Base-by-base conservation (phyloP, 2,888 invertebrate genomes). In the Chymomyza caudatula region DNA sequence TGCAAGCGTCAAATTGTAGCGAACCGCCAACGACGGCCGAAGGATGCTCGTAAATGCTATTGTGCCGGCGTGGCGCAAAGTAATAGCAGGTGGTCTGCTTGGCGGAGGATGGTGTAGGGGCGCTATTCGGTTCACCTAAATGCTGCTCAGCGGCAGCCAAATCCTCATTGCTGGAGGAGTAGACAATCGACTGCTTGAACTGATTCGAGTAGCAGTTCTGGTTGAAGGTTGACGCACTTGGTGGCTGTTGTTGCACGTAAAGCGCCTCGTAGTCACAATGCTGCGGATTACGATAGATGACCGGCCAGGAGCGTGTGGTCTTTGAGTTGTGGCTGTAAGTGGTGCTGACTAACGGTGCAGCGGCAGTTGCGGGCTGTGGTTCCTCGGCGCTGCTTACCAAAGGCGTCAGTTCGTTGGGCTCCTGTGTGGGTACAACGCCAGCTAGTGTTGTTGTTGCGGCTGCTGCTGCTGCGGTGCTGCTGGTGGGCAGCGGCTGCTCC, bases 241-340 rank as follows among this genome's bases (percentile, higher is more conserved):
- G 58, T 43, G 67, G 59, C 3, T 64, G 58, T 37, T 79, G 71
- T 61, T 87, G 85, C 42, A 88, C 88, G 76, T 88, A 90, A 6
- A 90, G 79, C 5, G 89, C 88, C 74, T 90, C 90, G 86, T 90
- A 90, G 76, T 90, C 90, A 77, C 89, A 90, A 67, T 89, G 88
- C 69, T 90, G 89, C 0, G 89, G 89, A 85, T 90, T 90, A 52
- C 90, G 86, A 74, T 90, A 90, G 60, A 90, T 90, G n/a, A 90
- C 91, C 0, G 90, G 90, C 90, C 90, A 90, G 70, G 90, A 90
- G 54, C 90, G 89, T 3, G 90, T 90, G 37, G 90, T 90, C 71
- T 88, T 90, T 22, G 90, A 88, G 71, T 90, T 90, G 71, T 90
- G 88, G 68, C 87, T 89, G 68, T 90, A 90, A 55, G 85, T 87